Base-by-base conservation (phyloP, 2,888 invertebrate genomes). In the Polydrusus pterygomalis region DNA sequence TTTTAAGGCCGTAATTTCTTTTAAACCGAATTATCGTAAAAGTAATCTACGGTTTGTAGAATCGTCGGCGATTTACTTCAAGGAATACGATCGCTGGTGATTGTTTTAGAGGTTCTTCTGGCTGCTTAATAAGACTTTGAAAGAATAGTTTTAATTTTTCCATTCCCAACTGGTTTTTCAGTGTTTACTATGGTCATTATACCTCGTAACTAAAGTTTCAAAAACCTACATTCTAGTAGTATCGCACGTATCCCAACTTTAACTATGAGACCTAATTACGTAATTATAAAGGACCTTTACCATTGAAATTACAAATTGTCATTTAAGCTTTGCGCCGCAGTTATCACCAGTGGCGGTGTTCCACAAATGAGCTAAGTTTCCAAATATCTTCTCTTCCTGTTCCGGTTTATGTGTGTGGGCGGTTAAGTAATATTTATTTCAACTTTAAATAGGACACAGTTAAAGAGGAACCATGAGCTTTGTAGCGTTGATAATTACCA, bases 361-460 rank as follows among this genome's bases (percentile, higher is more conserved):
- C 80, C 80, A 71, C 77, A 81, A 80, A 81, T 78, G 80, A 79
- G 77, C 75, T 64, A 76, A 80, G 70, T 80, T 81, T 77, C 74
- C 51, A 78, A 78, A 69, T 72, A 63, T 72, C 72, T 69, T 72
- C 65, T 56, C 34, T 65, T 40, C 34, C 40, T n/a, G 54, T 67
- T 73, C 67, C 72, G 56, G 64, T 13, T 54, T 25, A 9, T 49
- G 25, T 30, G 25, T 54, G 25, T 54, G 25, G 6, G 0, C 6
- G 11, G 25, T 54, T 47, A 17, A 47, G 17, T 47, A 17, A 17
- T 47, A 17, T 15, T 47, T 47, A 47, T 47, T 45, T n/a, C n/a
- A 15, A 45, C 6, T n/a, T n/a, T 13, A 11, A 45, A 13, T 45
- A 2, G n/a, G 45, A 5, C 7, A 45, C n/a, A n/a, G 6, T 45